Conservation (phyloP, 2,113 vertebrate genomes). For the Sturnira hondurensis region DNA sequence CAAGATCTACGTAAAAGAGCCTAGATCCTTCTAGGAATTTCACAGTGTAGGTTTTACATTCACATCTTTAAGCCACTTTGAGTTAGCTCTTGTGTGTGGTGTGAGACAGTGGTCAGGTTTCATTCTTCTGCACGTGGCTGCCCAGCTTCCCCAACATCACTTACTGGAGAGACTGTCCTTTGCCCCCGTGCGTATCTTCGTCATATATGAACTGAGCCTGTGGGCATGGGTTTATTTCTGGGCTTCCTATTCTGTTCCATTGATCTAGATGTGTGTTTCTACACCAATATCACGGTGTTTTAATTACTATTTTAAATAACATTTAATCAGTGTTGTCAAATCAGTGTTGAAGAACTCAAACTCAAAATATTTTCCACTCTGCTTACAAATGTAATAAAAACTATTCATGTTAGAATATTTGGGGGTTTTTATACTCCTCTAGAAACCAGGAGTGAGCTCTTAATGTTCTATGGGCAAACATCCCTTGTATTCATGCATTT, state of each 20-base stretch:
- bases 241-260: background rate
- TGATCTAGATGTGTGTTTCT: background rate
- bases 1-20: background rate
- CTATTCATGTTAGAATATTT: background rate
- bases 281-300: background rate
- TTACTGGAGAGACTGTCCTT: background rate
- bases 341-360: background rate
- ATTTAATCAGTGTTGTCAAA: background rate
- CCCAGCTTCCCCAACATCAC: background rate
- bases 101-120: background rate
- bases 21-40: background rate
- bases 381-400: conserved; percentile 18
- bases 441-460: background rate
- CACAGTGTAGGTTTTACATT: background rate
- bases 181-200: background rate
- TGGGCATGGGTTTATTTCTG: background rate
- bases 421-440: background rate
- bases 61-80: background rate
- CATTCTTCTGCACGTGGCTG: background rate
- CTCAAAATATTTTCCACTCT: background rate
- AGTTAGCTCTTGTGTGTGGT: background rate
- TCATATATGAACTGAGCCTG: background rate
- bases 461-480: background rate
- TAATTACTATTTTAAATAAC: background rate
- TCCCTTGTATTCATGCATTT: background rate